Evolutionary conservation across 1,140 invertebrate species (phyloP), one percentile per base, ranked within the genome.

Genomic region (Colletes gigas): DNA sequence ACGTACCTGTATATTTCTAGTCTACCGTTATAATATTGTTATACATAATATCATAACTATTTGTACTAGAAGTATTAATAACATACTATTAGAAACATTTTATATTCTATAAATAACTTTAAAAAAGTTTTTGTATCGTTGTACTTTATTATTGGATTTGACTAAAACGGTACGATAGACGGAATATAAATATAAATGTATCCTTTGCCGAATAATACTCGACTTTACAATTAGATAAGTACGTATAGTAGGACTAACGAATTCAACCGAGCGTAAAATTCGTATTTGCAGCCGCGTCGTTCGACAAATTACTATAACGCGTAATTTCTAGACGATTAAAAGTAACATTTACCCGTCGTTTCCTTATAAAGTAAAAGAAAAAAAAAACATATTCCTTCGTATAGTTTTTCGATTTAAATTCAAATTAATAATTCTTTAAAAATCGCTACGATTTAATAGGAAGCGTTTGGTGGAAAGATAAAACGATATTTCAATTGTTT

Each of bases 31-130:
- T 30, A 14, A 10, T 54, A 71, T 17, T 47, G 68, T 71, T 71
- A n/a, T 63, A 71, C 39, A 12, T 50, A 12, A 3, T 71, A 54
- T 54, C 30, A 17, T 54, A 30, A 78, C 30, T 70, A 54, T 71
- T 52, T 60, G 0, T 21, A 30, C n/a, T 63, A 54, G 5, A 63
- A 17, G 14, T 62, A 54, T 50, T 39, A 6, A 54, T 72, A 47
- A 15, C 30, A 65, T 19, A 65, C 50, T 65, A 19, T 44, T 65
- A 30, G 63, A 47, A 30, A 72, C 39, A 6, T 21, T 50, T 72
- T 62, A 50, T 19, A 39, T 17, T 71, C 17, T 62, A 21, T 54
- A 57, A 21, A 54, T 15, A 30, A 65, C 30, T 14, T 30, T 30
- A 52, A 5, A 21, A 60, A 30, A 30, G 30, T n/a, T 63, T 71